Base-by-base conservation (phyloP, 2,888 invertebrate genomes). In the Mermis nigrescens region DNA sequence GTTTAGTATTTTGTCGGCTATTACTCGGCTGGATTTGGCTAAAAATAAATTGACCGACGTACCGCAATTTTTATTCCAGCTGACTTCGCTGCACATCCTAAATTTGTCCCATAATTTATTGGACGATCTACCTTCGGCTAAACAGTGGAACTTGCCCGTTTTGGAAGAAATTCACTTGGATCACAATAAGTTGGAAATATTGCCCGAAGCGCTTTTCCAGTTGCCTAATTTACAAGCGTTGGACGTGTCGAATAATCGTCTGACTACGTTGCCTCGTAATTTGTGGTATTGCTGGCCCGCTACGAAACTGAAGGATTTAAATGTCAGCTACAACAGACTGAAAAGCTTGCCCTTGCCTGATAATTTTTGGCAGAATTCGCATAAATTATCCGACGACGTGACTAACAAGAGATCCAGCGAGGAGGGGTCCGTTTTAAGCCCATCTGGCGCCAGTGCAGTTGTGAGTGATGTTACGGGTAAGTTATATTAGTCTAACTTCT, bases 201-300 rank as follows among this genome's bases (percentile, higher is more conserved):
- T 95, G 15, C 90, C 92, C 0, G 79, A 83, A 1, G 82, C 82
- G 58, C 76, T 94, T 31, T 91, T 92, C 77, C 79, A 80, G 2
- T 78, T 94, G 57, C 85, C 88, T 0, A 77, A 82, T 0, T 76
- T 94, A 46, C 78, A 81, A 15, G 83, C 84, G 1, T 78, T 98
- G 64, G 91, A 94, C 73, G 82, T 90, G n/a, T 87, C 91, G 0
- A 88, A 90, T 75, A 95, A 95, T 75, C 87, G 89, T 74, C 76
- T 94, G 58, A 83, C 86, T 63, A 76, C 79, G 55, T 76, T 94
- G 58, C 91, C 92, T 0, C 81, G 82, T 60, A 81, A 82, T 63
- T 77, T 94, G 77, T 94, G 92, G 92, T 76, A 80, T 19, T 29
- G 12, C 3, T n/a, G n/a, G n/a, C n/a, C n/a, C n/a, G 82, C 90